Percentiles rank a stretch among this genome's conserved stretches.
Evolutionary conservation across 2,113 vertebrate genomes (phyloP).

Genomic region (Brachyhypopomus occidentalis): DNA sequence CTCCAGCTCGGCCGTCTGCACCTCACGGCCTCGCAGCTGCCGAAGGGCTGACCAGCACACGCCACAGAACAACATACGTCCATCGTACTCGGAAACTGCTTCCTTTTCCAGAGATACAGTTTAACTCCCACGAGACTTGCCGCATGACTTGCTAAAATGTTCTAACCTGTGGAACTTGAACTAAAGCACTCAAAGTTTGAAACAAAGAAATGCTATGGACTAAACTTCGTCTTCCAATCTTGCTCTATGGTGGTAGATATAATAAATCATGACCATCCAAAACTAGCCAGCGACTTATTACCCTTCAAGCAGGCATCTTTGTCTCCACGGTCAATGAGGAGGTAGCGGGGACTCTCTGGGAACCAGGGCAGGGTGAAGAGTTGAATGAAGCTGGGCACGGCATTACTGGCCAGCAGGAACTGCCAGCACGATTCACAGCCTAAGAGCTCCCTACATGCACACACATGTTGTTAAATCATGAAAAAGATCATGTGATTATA

Average conservation of each 20-base stretch:
- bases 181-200: neutral
- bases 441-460: conserved; percentile 80
- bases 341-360: conserved; percentile 89
- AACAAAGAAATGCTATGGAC: neutral
- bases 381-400: conserved; percentile 84
- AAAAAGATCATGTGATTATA: too few relatives aligned
- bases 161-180: neutral
- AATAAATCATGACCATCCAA: neutral
- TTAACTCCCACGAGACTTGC: neutral
- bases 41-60: conserved; percentile 73
- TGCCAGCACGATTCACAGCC: conserved; percentile 83
- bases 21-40: conserved; percentile 73
- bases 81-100: neutral
- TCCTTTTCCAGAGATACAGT: neutral
- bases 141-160: neutral
- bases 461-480: neutral
- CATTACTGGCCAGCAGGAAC: conserved; percentile 85
- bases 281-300: conserved; percentile 57
- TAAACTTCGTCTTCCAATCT: too few relatives aligned
- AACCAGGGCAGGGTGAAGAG: conserved; percentile 84
- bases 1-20: conserved; percentile 77
- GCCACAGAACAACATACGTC: conserved; percentile 17
- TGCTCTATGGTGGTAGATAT: neutral
- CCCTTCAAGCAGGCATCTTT: conserved; percentile 81
- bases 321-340: conserved; percentile 86